Evolutionary conservation across 2,113 vertebrate genomes (phyloP).

Genomic region (Grallaria varia): DNA sequence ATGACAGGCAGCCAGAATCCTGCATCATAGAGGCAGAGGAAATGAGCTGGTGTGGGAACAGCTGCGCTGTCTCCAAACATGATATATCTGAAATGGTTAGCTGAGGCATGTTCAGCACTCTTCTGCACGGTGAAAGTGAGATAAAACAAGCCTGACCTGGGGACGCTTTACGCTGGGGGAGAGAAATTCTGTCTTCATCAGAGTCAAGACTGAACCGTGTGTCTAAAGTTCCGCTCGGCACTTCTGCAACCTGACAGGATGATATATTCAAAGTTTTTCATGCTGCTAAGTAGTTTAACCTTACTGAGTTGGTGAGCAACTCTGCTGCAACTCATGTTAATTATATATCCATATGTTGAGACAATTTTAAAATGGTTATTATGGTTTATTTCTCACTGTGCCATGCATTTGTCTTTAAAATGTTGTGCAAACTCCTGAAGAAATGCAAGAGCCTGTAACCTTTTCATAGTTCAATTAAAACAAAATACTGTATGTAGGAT

Average conservation of each 20-base stretch:
- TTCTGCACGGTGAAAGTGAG: not conserved
- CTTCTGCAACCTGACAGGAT: not conserved
- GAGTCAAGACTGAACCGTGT: not conserved
- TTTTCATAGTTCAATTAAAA: not conserved
- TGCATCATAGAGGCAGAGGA: not conserved
- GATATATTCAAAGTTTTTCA: not conserved
- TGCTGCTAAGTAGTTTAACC: not conserved
- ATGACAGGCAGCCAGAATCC: not conserved
- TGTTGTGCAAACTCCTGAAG: not conserved
- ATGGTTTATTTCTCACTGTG: not conserved
- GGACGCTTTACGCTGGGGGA: not conserved
- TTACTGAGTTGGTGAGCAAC: not conserved
- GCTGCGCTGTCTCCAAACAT: not conserved
- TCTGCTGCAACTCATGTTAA: not conserved
- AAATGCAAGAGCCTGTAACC: not conserved
- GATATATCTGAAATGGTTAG: not conserved
- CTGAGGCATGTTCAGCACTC: not conserved
- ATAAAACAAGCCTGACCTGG: not conserved
- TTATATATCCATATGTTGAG: not conserved
- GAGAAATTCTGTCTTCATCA: not conserved
- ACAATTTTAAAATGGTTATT: not conserved
- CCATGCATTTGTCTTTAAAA: not conserved
- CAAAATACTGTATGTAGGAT: not conserved
- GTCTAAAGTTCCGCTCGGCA: not conserved
- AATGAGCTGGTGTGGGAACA: not conserved